phyloP scores from a whole-genome alignment of 2,888 invertebrate genomes.

The Cordilura impudica region DNA sequence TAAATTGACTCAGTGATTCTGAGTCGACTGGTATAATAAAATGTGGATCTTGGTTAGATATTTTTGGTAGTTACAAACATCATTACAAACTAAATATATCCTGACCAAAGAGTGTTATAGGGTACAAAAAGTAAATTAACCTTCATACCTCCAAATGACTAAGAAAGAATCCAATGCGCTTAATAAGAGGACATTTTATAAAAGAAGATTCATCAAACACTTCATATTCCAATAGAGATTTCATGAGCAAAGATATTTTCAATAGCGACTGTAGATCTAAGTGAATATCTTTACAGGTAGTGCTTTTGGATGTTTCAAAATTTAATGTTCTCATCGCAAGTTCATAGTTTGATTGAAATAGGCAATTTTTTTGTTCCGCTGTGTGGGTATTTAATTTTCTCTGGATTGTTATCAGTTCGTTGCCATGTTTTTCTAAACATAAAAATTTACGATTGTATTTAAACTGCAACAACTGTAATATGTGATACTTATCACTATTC shows the following conservation, averaged over 20 bases:
- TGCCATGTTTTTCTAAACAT: conserved; percentile 67
- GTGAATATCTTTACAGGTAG: conserved; percentile 64
- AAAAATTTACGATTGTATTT: conserved; percentile 72
- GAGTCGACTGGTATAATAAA: too few species aligned
- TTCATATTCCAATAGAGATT: conserved; percentile 69
- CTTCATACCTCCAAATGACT: conserved; percentile 71
- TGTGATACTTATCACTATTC: neutral
- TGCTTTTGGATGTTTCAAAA: conserved; percentile 66
- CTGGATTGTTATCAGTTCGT: conserved; percentile 42
- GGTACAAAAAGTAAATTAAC: too few species aligned
- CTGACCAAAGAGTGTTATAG: too few species aligned
- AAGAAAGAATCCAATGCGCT: conserved; percentile 73
- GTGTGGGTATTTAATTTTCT: neutral
- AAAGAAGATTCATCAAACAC: conserved; percentile 67
- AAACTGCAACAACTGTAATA: conserved; percentile 66
- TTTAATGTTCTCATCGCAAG: conserved; percentile 72
- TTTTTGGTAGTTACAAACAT: too few species aligned
- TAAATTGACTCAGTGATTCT: too few species aligned
- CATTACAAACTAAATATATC: too few species aligned
- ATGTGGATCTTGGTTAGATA: too few species aligned
- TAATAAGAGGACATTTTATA: conserved; percentile 72
- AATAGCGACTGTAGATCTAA: conserved; percentile 68
- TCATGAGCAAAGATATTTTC: conserved; percentile 68
- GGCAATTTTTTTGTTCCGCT: conserved; percentile 66
- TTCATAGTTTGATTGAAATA: conserved; percentile 73